Evolutionary conservation across 2,797 vertebrate genomes (phyloP).

Genomic region (Hafferia zeledoni): DNA sequence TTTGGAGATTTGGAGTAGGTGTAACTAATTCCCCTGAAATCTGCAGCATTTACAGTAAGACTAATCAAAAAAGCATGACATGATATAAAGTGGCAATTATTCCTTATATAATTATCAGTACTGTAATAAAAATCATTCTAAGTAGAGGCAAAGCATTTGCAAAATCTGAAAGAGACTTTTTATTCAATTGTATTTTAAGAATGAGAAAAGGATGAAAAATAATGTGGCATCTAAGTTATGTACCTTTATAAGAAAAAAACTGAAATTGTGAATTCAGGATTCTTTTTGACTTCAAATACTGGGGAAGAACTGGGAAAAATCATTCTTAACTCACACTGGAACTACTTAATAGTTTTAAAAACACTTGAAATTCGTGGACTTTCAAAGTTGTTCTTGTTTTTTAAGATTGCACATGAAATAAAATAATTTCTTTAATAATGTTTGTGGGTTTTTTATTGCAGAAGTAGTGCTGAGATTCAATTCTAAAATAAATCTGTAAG

Average conservation of each 20-base stretch:
- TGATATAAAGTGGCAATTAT: neutral
- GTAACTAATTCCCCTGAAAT: neutral
- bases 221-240: neutral
- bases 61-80: neutral
- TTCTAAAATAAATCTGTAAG: neutral
- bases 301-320: neutral
- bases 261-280: neutral
- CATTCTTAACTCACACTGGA: neutral
- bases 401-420: neutral
- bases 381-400: neutral
- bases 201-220: neutral
- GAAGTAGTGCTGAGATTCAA: neutral
- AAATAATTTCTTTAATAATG: neutral
- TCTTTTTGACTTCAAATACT: neutral
- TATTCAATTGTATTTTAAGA: neutral
- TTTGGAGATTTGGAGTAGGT: neutral
- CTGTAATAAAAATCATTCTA: neutral
- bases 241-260: neutral
- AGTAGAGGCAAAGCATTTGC: neutral
- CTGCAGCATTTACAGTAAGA: neutral
- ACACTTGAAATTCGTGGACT: fast-evolving
- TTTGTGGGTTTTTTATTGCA: neutral
- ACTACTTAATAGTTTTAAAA: neutral
- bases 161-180: neutral
- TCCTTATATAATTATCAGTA: neutral